These are phyloP conservation scores for Bergia sp. DNA, from an alignment of 92 coral and sea anemone genomes.

Conservation along the genomic window DNA sequence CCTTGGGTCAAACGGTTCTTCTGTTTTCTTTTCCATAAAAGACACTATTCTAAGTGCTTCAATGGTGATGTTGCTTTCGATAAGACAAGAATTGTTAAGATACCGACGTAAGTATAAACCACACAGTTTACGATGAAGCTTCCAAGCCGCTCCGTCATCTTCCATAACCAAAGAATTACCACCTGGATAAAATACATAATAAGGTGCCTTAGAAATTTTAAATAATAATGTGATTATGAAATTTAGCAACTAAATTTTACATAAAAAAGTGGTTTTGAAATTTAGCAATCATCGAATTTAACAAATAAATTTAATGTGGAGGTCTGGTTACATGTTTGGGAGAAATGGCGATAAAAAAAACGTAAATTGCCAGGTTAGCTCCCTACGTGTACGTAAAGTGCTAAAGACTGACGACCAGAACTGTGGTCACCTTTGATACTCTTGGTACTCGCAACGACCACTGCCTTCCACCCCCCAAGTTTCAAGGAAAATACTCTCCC, in stretches of 20 bases:
- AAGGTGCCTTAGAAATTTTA: background rate
- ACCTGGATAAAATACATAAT: background rate
- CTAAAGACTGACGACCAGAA: constrained; percentile 1
- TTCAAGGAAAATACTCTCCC: no score
- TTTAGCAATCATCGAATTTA: background rate
- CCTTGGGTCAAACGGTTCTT: constrained; percentile 1
- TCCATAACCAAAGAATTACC: background rate
- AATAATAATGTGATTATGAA: background rate
- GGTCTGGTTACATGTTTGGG: no score
- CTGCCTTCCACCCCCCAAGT: no score
- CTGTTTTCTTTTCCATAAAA: background rate
- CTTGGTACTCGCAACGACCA: background rate
- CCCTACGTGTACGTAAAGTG: background rate
- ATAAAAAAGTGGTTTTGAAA: background rate
- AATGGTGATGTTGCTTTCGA: background rate
- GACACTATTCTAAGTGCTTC: background rate
- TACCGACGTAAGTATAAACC: background rate
- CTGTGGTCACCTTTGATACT: constrained; percentile 4
- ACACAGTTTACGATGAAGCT: background rate
- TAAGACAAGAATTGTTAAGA: background rate
- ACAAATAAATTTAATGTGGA: background rate
- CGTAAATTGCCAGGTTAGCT: background rate
- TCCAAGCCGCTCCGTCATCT: constrained; percentile 8
- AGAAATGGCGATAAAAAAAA: no score
- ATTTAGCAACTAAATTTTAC: background rate